These are phyloP conservation scores for Ptychobarbus kaznakovi DNA, from an alignment of 2,797 vertebrate genomes.

Conservation along the genomic window DNA sequence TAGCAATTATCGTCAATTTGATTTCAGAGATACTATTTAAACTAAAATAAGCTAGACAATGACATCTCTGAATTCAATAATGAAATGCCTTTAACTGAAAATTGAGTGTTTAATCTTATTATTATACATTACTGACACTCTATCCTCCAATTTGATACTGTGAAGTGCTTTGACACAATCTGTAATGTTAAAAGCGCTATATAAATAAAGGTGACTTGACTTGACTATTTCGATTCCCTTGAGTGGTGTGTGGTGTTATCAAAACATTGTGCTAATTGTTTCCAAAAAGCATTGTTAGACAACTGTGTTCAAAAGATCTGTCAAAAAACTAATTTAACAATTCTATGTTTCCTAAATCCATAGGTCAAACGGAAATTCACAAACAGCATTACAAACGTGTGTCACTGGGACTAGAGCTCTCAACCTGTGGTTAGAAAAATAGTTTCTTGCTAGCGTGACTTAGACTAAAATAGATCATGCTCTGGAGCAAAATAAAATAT, in stretches of 20 bases:
- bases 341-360: neutral
- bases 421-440: neutral
- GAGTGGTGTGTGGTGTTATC: neutral
- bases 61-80: too few relatives aligned
- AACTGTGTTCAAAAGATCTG: neutral
- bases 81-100: too few relatives aligned
- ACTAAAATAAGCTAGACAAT: too few relatives aligned
- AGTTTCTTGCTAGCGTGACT: neutral
- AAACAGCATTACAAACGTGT: neutral
- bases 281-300: neutral
- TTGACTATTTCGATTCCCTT: neutral
- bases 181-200: too few relatives aligned
- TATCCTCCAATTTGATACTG: too few relatives aligned
- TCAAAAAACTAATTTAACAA: neutral
- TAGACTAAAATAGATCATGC: neutral
- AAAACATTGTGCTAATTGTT: neutral
- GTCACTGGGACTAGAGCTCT: neutral
- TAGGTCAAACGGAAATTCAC: neutral
- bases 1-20: too few relatives aligned
- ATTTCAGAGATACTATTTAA: too few relatives aligned
- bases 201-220: too few relatives aligned
- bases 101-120: too few relatives aligned
- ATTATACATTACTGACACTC: too few relatives aligned
- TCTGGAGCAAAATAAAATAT: neutral
- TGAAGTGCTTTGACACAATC: too few relatives aligned